Conservation (phyloP, 2,113 vertebrate genomes). For the Setophaga petechia region DNA sequence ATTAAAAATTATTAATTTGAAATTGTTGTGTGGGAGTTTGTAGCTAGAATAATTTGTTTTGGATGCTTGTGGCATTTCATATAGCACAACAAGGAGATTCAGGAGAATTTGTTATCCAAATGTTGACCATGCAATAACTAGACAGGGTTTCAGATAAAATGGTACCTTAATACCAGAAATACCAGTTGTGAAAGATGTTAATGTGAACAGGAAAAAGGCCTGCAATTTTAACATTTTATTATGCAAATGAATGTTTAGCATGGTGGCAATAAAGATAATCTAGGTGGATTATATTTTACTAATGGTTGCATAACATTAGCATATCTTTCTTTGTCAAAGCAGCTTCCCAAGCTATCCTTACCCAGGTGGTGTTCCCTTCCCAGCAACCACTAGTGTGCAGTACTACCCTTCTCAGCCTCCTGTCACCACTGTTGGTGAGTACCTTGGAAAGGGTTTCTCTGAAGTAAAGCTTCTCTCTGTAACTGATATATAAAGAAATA, state of each 20-base stretch:
- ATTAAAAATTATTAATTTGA: background rate
- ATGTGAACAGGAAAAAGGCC: background rate
- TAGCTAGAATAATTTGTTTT: background rate
- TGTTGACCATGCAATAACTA: background rate
- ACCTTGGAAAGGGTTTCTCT: background rate
- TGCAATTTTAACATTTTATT: background rate
- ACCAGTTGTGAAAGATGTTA: background rate
- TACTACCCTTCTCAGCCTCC: constrained; percentile 88
- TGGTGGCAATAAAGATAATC: background rate
- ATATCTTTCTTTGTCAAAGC: constrained; percentile 66
- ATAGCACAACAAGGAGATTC: background rate
- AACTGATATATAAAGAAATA: background rate
- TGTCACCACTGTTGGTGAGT: constrained; percentile 91
- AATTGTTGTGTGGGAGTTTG: background rate
- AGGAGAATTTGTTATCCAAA: background rate
- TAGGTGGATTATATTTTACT: background rate
- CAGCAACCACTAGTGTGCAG: constrained; percentile 83
- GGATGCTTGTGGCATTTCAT: rapidly evolving
- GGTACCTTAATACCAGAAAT: background rate
- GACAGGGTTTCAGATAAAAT: background rate
- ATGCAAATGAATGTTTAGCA: background rate
- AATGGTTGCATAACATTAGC: background rate
- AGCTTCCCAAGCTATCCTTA: constrained; percentile 89
- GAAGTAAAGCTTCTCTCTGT: background rate
- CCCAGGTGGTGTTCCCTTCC: constrained; percentile 84